These are phyloP conservation scores for Sarcophaga peregrina DNA, from an alignment of 1,140 invertebrate genomes.

Conservation along the genomic window DNA sequence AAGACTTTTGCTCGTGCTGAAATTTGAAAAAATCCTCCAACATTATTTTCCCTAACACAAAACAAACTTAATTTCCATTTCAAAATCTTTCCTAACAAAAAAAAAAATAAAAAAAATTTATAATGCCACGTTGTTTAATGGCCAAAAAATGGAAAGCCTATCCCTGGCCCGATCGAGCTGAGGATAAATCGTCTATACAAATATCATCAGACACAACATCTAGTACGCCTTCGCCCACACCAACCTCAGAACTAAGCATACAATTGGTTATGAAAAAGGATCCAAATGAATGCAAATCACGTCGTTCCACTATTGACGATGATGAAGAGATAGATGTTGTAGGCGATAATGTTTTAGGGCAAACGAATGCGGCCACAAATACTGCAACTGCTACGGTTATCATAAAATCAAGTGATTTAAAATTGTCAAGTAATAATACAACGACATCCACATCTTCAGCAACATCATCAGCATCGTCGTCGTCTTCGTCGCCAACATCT, in stretches of 20 bases:
- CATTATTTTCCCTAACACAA: constrained; percentile 30
- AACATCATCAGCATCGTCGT: background rate
- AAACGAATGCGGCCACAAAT: constrained; percentile 65
- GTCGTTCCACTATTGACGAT: constrained; percentile 70
- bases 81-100: background rate
- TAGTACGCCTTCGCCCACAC: constrained; percentile 5
- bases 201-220: background rate
- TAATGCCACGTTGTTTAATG: constrained; percentile 86
- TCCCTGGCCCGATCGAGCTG: constrained; percentile 78
- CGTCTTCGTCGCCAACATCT: constrained; percentile 47
- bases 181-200: constrained; percentile 61
- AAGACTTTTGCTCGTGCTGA: constrained; percentile 40
- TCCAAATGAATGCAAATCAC: constrained; percentile 52
- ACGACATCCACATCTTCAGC: background rate
- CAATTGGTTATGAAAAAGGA: constrained; percentile 37
- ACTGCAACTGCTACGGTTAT: constrained; percentile 55
- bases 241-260: constrained; percentile 30
- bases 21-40: constrained; percentile 14
- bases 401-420: constrained; percentile 63
- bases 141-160: constrained; percentile 91
- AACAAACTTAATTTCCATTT: too few species aligned
- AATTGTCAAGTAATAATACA: constrained; percentile 38
- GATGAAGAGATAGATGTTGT: constrained; percentile 88
- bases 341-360: constrained; percentile 68
- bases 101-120: background rate